A percentile compares a stretch with the other conserved stretches of the same genome.
These are phyloP conservation scores for Mobula hypostoma DNA, from an alignment of 2,113 vertebrate genomes.

Conservation along the genomic window DNA sequence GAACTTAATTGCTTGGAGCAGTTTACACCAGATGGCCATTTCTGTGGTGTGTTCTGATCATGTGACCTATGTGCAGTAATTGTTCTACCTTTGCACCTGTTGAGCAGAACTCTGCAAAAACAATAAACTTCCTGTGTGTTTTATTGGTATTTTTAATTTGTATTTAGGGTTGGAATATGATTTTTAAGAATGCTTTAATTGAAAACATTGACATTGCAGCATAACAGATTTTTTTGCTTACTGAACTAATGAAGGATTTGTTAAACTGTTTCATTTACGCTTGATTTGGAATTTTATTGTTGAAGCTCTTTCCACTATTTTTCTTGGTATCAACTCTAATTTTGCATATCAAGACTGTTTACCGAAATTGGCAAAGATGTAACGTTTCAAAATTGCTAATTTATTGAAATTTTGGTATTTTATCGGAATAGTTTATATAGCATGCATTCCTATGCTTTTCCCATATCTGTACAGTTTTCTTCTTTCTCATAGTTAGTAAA, in stretches of 20 bases:
- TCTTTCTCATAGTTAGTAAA: too few relatives aligned
- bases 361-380: not conserved
- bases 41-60: not conserved
- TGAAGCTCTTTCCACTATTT: not conserved
- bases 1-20: not conserved
- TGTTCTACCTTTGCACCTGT: not conserved
- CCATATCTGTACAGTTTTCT: too few relatives aligned
- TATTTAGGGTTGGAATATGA: not conserved
- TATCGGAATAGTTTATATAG: too few relatives aligned
- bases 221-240: not conserved
- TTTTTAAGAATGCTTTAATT: not conserved
- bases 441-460: too few relatives aligned
- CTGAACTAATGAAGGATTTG: not conserved
- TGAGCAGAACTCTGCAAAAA: not conserved
- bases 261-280: not conserved
- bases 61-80: not conserved
- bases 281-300: constrained; percentile 3
- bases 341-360: too few relatives aligned
- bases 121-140: not conserved
- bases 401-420: too few relatives aligned
- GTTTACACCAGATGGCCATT: not conserved
- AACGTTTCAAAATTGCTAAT: too few relatives aligned
- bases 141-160: not conserved
- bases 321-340: not conserved
- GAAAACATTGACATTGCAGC: not conserved